These are phyloP conservation scores for Natrix natrix DNA, from an alignment of 2,797 vertebrate genomes.

Conservation along the genomic window DNA sequence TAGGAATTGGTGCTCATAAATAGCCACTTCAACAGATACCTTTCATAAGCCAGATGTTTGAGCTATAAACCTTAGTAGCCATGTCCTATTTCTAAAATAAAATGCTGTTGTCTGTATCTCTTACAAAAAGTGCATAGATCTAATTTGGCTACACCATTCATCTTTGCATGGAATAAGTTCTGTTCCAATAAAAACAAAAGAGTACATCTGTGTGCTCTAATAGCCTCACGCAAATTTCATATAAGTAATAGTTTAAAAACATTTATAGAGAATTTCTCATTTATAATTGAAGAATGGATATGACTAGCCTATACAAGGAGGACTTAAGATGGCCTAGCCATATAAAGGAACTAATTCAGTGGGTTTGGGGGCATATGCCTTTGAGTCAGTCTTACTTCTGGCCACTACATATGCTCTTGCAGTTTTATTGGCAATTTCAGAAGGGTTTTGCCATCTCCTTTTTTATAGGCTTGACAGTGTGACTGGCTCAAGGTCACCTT, in stretches of 20 bases:
- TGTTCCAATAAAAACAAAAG: background rate
- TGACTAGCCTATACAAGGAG: conserved; percentile 30
- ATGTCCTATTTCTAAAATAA: conserved; percentile 50
- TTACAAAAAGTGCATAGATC: conserved; percentile 37
- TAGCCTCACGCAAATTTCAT: background rate
- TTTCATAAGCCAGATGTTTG: conserved; percentile 40
- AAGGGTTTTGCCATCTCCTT: background rate
- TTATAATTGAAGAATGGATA: conserved; percentile 24
- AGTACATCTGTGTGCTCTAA: conserved; percentile 22
- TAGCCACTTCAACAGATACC: conserved; percentile 29
- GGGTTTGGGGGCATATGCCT: background rate
- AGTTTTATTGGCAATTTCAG: background rate
- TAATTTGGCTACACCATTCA: conserved; percentile 56
- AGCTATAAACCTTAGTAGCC: conserved; percentile 62
- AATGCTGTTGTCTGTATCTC: conserved; percentile 62
- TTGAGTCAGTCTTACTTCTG: background rate
- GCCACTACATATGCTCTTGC: background rate
- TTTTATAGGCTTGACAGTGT: background rate
- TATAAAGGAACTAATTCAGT: conserved; percentile 44
- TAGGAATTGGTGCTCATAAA: conserved; percentile 51
- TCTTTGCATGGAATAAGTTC: conserved; percentile 46
- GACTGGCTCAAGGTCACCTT: background rate
- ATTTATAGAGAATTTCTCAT: conserved; percentile 38
- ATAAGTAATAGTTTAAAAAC: conserved; percentile 42
- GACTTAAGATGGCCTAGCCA: conserved; percentile 48